Evolutionary conservation across 2,113 vertebrate genomes (phyloP), one percentile per base, ranked within the genome.

Genomic region (Colossoma macropomum): DNA sequence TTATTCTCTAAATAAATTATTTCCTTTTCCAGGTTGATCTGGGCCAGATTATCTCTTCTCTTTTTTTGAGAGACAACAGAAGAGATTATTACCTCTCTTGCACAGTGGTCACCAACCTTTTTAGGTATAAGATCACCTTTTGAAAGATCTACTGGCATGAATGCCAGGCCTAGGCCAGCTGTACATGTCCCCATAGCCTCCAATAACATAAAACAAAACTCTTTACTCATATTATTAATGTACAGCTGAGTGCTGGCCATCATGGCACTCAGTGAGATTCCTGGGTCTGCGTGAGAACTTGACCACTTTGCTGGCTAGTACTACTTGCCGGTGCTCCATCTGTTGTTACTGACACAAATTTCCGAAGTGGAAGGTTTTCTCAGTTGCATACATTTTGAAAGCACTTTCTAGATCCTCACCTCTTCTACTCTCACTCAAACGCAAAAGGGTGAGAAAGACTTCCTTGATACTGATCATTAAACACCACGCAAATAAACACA

Each of bases 381-480:
- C 65, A 68, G 65, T 68, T 28, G 28, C 15, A 16, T 30, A 68
- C 27, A 8, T 65, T 27, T n/a, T 65, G 27, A 27, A 65, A 11
- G 27, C 27, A 65, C 27, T 50, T 6, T 50, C 4, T 65, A 65
- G 4, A 30, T 17, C 27, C 27, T 68, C 11, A 68, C 65, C 65
- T 28, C 65, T 68, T 28, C 25, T 30, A 4, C 65, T 68, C 27
- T 30, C 65, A 30, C 30, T 68, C 28, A 68, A 30, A 30, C 25
- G 65, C 65, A 68, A 68, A 11, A 17, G 27, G 12, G 27, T 68
- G 65, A 30, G 65, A 30, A 68, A 63, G 3, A 30, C 65, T 30
- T 68, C 27, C 27, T 68, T 68, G 25, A 15, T 32, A 13, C 65
- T 68, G 60, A 63, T 63, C 60, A n/a, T 63, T 63, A 63, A 63